Evolutionary conservation across 2,113 vertebrate species (phyloP), one percentile per base, ranked within the genome.

Genomic region (Tetrao urogallus): DNA sequence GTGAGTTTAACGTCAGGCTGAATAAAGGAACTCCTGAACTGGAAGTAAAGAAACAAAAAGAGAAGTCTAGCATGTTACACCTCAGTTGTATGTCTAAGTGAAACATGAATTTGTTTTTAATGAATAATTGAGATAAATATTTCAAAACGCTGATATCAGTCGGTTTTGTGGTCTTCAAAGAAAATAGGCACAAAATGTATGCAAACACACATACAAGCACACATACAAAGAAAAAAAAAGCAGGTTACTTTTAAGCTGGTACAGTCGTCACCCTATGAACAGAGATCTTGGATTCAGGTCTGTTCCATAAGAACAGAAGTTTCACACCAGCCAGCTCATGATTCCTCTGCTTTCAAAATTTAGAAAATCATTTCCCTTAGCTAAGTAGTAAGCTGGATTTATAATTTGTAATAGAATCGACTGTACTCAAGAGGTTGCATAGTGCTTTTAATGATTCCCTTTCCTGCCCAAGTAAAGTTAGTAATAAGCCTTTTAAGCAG

Each of bases 21-120:
- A 92, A 95, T 94, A 93, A 96, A 92, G 70, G 81, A 90, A 95
- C 77, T 91, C 90, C 82, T 95, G 94, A 95, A 91, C 88, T 95
- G 88, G 85, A 94, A 93, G 86, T 65, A 94, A 96, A 93, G 63
- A 82, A 89, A 72, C 25, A 94, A 90, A 96, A 93, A 81, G 50
- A 73, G 56, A 95, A 95, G 70, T 36, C 88, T 94, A 57, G 66
- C 34, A 22, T 86, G 28, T 93, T 96, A 80, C 34, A 95, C 80
- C 84, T 90, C 71, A 72, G 65, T 57, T 91, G 58, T 56, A 76
- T 87, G 95, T 94, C 61, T 64, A 54, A 72, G 43, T 61, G 50
- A 93, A 94, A 94, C 38, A 20, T 47, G 12, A 78, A 69, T 90
- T 89, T 81, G 24, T 81, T 93, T 87, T 91, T 88, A 83, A 11